Conservation (phyloP, 2,888 invertebrate genomes). For the Drosophila rubida region DNA sequence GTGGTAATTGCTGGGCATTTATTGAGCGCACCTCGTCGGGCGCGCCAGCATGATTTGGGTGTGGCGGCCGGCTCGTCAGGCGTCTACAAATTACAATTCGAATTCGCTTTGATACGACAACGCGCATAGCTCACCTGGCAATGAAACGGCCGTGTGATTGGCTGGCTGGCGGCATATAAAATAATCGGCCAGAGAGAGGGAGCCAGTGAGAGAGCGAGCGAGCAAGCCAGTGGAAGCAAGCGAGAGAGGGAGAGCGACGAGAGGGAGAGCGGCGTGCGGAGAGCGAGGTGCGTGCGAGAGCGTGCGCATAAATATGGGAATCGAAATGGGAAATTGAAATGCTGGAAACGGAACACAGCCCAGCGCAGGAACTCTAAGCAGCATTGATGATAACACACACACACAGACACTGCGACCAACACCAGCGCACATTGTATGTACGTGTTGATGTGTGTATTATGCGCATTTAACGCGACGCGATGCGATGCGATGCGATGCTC, state of each 20-base stretch:
- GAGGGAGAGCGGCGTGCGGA: constrained; percentile 17
- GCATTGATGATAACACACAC: constrained; percentile 46
- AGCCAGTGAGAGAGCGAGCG: constrained; percentile 27
- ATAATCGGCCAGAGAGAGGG: constrained; percentile 61
- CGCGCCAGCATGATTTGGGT: constrained; percentile 46
- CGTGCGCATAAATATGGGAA: constrained; percentile 70
- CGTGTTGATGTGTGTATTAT: constrained; percentile 14
- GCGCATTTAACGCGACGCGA: constrained; percentile 5
- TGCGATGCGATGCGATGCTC: constrained; percentile 8
- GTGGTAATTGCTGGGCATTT: constrained; percentile 18
- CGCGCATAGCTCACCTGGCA: constrained; percentile 72
- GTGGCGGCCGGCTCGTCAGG: constrained; percentile 47
- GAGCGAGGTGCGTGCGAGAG: constrained; percentile 41
- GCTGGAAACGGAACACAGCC: constrained; percentile 67
- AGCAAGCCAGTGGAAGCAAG: constrained; percentile 17
- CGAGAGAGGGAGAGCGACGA: constrained; percentile 25
- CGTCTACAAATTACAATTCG: constrained; percentile 43
- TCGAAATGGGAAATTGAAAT: constrained; percentile 61
- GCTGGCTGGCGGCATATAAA: constrained; percentile 68
- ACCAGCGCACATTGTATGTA: constrained; percentile 13
- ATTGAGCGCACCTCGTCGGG: constrained; percentile 55
- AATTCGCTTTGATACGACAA: constrained; percentile 53
- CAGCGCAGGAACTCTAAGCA: constrained; percentile 14
- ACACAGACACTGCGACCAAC: constrained; percentile 1
- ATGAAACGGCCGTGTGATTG: constrained; percentile 74